phyloP scores from a whole-genome alignment of 2,113 vertebrate species.

The Sinosuthora webbiana region DNA sequence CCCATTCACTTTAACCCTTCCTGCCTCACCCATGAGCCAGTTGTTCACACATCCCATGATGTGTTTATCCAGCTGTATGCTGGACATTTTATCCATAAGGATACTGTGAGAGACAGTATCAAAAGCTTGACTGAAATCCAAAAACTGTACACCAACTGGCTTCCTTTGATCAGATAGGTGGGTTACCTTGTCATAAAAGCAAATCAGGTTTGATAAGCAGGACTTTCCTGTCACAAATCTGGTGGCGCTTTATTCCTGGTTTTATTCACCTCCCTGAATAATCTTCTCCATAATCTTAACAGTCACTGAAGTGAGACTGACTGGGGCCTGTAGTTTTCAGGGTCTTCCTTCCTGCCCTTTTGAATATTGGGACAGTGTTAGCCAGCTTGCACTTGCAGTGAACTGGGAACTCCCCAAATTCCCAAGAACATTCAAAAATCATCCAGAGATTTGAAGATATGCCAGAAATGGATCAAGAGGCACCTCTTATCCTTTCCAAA shows the following conservation, averaged over 20 bases:
- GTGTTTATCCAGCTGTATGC: background rate
- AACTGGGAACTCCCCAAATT: background rate
- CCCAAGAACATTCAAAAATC: background rate
- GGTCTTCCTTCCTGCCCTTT: background rate
- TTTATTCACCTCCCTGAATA: background rate
- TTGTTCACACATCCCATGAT: background rate
- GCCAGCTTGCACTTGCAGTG: background rate
- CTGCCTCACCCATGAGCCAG: accelerated
- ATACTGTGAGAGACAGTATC: accelerated
- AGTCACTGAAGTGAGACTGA: background rate
- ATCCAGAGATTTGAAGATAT: background rate
- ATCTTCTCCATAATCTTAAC: background rate
- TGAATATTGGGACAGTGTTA: background rate
- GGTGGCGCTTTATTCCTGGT: accelerated
- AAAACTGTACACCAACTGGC: background rate
- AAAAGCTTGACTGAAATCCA: background rate
- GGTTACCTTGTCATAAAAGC: background rate
- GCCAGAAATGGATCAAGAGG: background rate
- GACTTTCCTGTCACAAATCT: background rate
- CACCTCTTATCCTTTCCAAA: background rate
- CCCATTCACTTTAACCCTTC: accelerated
- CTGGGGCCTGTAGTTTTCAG: background rate
- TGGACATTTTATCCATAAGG: background rate
- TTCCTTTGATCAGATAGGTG: background rate
- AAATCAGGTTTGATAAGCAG: background rate